Conservation (phyloP, 2,113 vertebrate genomes). For the Tympanuchus pallidicinctus region DNA sequence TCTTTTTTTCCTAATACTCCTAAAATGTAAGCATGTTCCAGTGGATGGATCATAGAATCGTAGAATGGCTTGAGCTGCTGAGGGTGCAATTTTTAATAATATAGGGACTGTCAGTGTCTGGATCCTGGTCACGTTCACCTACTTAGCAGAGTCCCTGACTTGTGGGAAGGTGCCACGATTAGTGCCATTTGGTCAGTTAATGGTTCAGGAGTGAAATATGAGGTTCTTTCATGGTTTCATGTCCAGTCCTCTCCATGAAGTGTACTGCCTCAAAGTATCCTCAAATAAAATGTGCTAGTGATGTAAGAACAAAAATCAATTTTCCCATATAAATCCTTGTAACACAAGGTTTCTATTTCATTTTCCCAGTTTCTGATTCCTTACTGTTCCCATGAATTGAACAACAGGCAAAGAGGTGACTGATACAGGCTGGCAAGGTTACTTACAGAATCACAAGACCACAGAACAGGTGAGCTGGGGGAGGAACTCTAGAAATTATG, state of each 20-base stretch:
- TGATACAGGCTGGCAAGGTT: neutral
- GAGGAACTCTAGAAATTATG: neutral
- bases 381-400: neutral
- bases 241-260: neutral
- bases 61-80: too few species aligned
- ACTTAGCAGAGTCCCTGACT: neutral
- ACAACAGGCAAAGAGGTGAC: neutral
- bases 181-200: neutral
- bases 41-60: too few species aligned
- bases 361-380: neutral
- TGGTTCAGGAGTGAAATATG: neutral
- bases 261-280: neutral
- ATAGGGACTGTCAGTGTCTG: neutral
- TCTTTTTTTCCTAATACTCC: neutral
- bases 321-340: neutral
- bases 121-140: neutral
- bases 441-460: neutral
- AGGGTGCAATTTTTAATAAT: neutral
- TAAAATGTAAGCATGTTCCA: neutral
- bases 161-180: neutral
- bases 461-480: neutral
- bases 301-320: neutral
- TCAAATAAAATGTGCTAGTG: neutral
- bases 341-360: neutral
- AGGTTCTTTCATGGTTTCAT: neutral